Percentiles rank a stretch among this genome's conserved stretches.
phyloP scores from a whole-genome alignment of 2,888 invertebrate species.

The Sminthurinus aureus region DNA sequence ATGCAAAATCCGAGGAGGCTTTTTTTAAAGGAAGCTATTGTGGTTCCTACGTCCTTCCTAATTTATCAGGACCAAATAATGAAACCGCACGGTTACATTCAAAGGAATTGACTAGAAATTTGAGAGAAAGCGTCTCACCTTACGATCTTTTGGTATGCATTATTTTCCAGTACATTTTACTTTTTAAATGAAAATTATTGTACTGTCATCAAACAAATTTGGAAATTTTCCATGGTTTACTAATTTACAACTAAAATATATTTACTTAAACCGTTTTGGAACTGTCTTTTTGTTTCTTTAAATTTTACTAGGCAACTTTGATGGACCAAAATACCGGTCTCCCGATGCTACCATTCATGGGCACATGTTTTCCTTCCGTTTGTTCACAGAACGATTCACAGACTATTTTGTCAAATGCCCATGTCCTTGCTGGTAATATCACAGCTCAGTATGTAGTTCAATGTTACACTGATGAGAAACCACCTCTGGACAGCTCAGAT shows the following conservation, averaged over 20 bases:
- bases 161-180: not conserved
- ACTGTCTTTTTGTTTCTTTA: not conserved
- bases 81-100: not conserved
- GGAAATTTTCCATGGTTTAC: not conserved
- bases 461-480: constrained; percentile 59
- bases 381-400: constrained; percentile 63
- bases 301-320: constrained; percentile 4
- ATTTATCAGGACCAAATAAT: not conserved
- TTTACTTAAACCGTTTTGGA: not conserved
- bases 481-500: constrained; percentile 31
- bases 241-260: not conserved
- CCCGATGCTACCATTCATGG: constrained; percentile 44
- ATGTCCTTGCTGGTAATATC: not conserved
- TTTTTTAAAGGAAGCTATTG: constrained; percentile 48
- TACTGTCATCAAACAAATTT: no score
- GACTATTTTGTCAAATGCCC: constrained; percentile 60
- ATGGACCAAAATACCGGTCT: not conserved
- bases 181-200: no score
- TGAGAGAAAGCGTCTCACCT: not conserved
- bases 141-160: not conserved
- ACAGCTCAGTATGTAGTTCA: constrained; percentile 32
- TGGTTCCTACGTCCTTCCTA: constrained; percentile 35
- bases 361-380: constrained; percentile 62
- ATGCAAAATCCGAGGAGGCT: not conserved
- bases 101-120: not conserved